Conservation (phyloP, 2,113 vertebrate species). For the Murina feae region DNA sequence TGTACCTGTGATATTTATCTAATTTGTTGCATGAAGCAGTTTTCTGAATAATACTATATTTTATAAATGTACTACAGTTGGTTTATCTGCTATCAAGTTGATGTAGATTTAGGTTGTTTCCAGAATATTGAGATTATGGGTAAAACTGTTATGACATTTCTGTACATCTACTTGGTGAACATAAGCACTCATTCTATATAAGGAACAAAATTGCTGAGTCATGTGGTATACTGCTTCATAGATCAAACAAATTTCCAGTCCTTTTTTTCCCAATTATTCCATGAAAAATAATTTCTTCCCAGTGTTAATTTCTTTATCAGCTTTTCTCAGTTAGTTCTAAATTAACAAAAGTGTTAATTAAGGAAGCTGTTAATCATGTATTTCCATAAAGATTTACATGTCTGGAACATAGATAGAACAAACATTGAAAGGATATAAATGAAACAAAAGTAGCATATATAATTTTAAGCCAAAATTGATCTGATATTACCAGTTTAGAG, state of each 20-base stretch:
- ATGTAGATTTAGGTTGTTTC: background rate
- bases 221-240: background rate
- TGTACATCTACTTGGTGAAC: background rate
- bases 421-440: background rate
- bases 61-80: background rate
- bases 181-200: background rate
- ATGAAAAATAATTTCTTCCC: background rate
- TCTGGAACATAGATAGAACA: background rate
- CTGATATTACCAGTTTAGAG: background rate
- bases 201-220: background rate
- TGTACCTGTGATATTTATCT: background rate
- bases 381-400: background rate
- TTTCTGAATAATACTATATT: background rate
- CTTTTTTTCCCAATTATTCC: background rate
- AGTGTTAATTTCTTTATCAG: background rate
- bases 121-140: background rate
- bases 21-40: background rate
- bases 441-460: background rate
- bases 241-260: background rate
- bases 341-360: background rate
- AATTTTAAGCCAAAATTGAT: background rate
- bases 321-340: background rate
- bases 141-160: background rate
- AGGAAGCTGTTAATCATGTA: background rate
- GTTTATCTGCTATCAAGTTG: background rate